Conservation (phyloP, 1,140 invertebrate genomes). For the Diprion similis region DNA sequence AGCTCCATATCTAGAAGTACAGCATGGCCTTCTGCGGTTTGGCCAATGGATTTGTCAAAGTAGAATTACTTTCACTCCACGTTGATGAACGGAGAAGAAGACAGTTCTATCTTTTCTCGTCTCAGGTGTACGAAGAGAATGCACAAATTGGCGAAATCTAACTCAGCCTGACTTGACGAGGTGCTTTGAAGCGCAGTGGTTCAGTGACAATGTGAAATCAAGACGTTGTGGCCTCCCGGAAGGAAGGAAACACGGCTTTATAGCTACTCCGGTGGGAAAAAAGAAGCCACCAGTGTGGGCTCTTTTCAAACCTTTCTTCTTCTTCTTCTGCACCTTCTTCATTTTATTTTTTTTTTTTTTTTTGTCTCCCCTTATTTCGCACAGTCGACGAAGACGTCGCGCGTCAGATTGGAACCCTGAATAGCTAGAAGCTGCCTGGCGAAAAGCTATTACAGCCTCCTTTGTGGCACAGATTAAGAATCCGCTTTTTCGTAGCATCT, state of each 20-base stretch:
- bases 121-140: no score
- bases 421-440: neutral
- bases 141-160: no score
- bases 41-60: neutral
- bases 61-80: no score
- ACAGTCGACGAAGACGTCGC: neutral
- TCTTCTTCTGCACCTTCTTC: neutral
- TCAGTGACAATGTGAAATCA: slow-evolving; percentile 1
- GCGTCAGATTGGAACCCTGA: neutral
- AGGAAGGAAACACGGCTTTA: no score
- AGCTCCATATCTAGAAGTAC: no score
- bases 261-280: neutral
- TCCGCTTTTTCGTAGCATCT: neutral
- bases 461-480: neutral
- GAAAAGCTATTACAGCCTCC: slow-evolving; percentile 2
- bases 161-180: neutral
- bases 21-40: no score
- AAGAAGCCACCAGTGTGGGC: neutral
- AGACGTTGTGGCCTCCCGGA: neutral
- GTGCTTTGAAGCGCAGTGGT: neutral
- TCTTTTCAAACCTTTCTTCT: neutral
- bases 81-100: no score
- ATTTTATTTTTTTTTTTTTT: no score
- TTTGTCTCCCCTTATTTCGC: neutral
- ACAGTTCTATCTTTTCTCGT: no score